Conservation (phyloP, 2,113 vertebrate species). For the Suricata suricatta region DNA sequence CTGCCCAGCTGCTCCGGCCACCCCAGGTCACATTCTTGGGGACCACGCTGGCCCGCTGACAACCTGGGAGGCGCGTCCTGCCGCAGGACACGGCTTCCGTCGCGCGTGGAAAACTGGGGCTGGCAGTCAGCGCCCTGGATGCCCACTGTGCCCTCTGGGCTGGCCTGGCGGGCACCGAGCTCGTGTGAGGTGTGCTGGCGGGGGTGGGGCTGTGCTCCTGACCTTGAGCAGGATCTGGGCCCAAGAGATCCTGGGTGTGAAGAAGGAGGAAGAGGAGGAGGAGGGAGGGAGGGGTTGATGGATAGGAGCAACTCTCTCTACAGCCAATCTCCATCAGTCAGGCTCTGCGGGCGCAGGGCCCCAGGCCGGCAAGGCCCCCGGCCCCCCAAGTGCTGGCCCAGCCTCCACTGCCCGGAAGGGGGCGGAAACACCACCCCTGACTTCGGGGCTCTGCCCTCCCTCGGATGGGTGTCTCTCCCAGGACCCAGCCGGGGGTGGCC, state of each 20-base stretch:
- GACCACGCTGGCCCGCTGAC: rapidly evolving
- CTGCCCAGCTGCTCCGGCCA: not conserved
- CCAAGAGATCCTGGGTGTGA: rapidly evolving
- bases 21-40: not conserved
- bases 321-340: rapidly evolving
- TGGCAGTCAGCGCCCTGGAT: not conserved
- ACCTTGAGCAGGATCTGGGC: rapidly evolving
- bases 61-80: rapidly evolving
- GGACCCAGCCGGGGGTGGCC: not conserved
- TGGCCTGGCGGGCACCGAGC: not conserved
- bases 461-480: too few species aligned
- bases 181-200: not conserved
- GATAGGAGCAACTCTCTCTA: not conserved
- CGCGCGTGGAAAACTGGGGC: rapidly evolving
- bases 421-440: too few species aligned
- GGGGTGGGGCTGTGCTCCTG: not conserved
- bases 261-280: not conserved
- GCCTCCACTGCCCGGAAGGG: not conserved
- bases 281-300: too few species aligned
- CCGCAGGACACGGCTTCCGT: rapidly evolving
- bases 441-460: not conserved
- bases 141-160: not conserved
- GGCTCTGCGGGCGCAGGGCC: not conserved
- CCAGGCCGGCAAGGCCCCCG: not conserved
- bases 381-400: not conserved